Percentiles rank a stretch among this genome's conserved stretches.
Conservation (phyloP, 30 jellyfish, hydroid and myxozoan species). For the Clytia hemisphaerica region DNA sequence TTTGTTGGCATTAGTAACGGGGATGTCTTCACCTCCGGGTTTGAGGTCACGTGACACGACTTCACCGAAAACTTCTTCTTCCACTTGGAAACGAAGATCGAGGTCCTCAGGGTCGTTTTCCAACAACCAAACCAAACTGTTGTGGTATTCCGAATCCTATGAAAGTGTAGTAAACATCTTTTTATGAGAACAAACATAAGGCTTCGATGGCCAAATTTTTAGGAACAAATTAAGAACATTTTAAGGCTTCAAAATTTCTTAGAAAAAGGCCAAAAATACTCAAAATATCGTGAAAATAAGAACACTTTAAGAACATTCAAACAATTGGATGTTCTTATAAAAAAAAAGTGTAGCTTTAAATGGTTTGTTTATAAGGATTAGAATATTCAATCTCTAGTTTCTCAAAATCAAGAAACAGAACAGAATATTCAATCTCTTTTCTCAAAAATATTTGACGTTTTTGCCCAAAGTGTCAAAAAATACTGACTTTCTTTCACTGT, state of each 20-base stretch:
- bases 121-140: slow-evolving; percentile 91
- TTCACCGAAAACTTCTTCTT: slow-evolving; percentile 82
- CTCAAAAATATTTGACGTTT: too few species aligned
- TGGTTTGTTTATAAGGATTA: too few species aligned
- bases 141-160: slow-evolving; percentile 85
- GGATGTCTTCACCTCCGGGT: slow-evolving; percentile 62
- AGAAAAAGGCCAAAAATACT: neutral
- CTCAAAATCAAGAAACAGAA: too few species aligned
- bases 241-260: neutral
- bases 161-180: neutral
- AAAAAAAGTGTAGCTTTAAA: too few species aligned
- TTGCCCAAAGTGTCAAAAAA: too few species aligned
- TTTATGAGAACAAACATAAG: neutral
- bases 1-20: slow-evolving; percentile 68
- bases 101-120: slow-evolving; percentile 87
- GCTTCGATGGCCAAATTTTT: neutral
- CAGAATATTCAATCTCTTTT: too few species aligned
- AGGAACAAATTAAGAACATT: neutral
- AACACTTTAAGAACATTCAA: neutral
- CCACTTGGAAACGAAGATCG: slow-evolving; percentile 83
- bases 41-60: slow-evolving; percentile 63
- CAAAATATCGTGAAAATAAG: neutral
- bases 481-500: too few species aligned
- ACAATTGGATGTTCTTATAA: neutral
- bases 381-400: too few species aligned